Conservation (phyloP, 2,888 invertebrate genomes). For the Macrosoma leucophasiata region DNA sequence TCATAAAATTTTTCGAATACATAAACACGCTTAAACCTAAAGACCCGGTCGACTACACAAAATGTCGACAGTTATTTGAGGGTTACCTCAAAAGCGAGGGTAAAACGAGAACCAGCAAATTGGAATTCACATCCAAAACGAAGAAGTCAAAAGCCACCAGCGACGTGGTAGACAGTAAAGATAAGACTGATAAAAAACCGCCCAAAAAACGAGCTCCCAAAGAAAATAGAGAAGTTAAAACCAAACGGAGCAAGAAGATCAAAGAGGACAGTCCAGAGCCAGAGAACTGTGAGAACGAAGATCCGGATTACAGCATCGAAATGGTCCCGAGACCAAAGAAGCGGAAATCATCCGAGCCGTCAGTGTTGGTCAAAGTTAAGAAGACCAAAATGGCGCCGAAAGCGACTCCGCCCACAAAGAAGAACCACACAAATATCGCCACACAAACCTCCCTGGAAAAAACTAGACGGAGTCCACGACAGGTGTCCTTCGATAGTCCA, state of each 20-base stretch:
- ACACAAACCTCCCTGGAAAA: slow-evolving; percentile 60
- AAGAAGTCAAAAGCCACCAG: slow-evolving; percentile 35
- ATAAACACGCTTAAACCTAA: slow-evolving; percentile 81
- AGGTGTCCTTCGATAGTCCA: slow-evolving; percentile 60
- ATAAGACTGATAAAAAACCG: slow-evolving; percentile 19
- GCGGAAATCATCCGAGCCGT: slow-evolving; percentile 51
- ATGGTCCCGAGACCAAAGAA: slow-evolving; percentile 32
- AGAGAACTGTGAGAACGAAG: slow-evolving; percentile 44
- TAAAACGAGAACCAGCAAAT: slow-evolving; percentile 70
- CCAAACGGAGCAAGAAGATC: slow-evolving; percentile 23
- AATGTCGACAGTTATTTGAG: slow-evolving; percentile 79
- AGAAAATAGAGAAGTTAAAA: slow-evolving; percentile 22
- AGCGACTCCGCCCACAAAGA: slow-evolving; percentile 57
- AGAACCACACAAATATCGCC: slow-evolving; percentile 52
- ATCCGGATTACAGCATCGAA: slow-evolving; percentile 33
- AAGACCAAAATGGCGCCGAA: slow-evolving; percentile 48
- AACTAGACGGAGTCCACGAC: slow-evolving; percentile 40
- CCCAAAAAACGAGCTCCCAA: slow-evolving; percentile 25
- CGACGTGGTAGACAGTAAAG: slow-evolving; percentile 1
- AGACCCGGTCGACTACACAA: slow-evolving; percentile 83
- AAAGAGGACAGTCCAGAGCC: slow-evolving; percentile 20
- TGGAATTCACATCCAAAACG: slow-evolving; percentile 72
- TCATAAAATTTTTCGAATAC: slow-evolving; percentile 80
- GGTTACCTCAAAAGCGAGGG: slow-evolving; percentile 79
- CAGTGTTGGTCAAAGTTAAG: slow-evolving; percentile 45